Percentiles rank a stretch among this genome's conserved stretches.
Conservation (phyloP, 92 coral and sea anemone species). For the Epizoanthus illoricatus region DNA sequence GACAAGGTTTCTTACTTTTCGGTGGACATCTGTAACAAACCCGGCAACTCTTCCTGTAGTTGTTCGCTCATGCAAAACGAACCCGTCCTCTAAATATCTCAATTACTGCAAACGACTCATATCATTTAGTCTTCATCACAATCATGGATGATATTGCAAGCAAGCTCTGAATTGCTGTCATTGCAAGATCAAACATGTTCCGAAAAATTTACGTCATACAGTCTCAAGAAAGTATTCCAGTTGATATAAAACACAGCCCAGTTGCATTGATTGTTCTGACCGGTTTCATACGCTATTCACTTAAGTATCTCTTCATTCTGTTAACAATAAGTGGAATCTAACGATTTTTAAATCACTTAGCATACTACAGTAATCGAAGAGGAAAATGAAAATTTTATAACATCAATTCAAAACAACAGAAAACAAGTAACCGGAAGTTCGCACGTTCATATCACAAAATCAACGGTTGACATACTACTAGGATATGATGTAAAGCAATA, state of each 20-base stretch:
- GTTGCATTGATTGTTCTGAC: too few relatives aligned
- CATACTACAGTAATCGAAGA: conserved; percentile 1
- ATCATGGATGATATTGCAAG: conserved; percentile 37
- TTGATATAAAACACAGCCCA: too few relatives aligned
- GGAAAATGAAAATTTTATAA: conserved; percentile 26
- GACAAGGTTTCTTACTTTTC: conserved; percentile 23
- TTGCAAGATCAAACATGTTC: conserved; percentile 19
- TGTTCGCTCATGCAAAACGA: conserved; percentile 35
- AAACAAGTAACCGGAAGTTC: conserved; percentile 59
- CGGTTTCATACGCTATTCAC: too few relatives aligned
- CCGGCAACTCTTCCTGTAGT: not conserved
- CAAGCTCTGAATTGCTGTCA: conserved; percentile 36
- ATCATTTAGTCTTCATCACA: conserved; percentile 9
- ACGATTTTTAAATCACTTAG: not conserved
- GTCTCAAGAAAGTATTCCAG: not conserved
- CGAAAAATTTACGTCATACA: conserved; percentile 28
- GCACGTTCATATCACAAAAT: conserved; percentile 26
- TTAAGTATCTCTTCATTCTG: too few relatives aligned
- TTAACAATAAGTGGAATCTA: too few relatives aligned
- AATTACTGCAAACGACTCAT: conserved; percentile 5
- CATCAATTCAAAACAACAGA: conserved; percentile 24
- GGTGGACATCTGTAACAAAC: conserved; percentile 6
- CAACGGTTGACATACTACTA: not conserved
- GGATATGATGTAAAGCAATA: not conserved
- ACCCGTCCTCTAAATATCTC: not conserved